Base-by-base conservation (phyloP, 2,113 vertebrate species). In the Enhydra lutris region DNA sequence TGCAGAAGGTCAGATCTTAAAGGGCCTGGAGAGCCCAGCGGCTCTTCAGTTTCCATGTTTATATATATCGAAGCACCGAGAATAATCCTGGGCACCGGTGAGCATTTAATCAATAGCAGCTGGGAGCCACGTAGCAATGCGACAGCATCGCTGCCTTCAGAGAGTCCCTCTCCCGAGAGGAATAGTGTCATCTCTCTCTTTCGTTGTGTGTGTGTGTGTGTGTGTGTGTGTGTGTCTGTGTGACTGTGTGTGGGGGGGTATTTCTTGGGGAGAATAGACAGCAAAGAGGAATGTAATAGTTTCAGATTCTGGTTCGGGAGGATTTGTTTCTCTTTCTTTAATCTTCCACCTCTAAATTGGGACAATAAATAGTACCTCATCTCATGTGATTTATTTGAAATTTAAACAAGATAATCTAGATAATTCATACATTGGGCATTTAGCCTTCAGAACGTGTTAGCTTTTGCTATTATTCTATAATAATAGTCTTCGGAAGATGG, bases 281-380 rank as follows among this genome's bases (percentile, higher is more conserved):
- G 45, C 2, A 71, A 87, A 91, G 47, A 91, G 23, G n/a, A 14
- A 69, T 45, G 10, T 34, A 42, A 42, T 23, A 12, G 7, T n/a
- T 78, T 45, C 81, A 92, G n/a, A 52, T 94, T 96, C 89, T 69
- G 29, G 12, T 71, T 45, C 52, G 23, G 47, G 18, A 29, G 21
- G 21, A 18, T 81, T 88, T 84, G 45, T 89, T 96, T 89, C 29
- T 95, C 29, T 95, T 92, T 83, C 45, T 84, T 88, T 65, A 42
- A 71, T 20, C 61, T 84, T 84, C 18, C 55, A 26, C 18, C 12
- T 93, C 83, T 76, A 83, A 93, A 67, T 26, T 76, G 57, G 26
- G 67, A 12, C 67, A 31, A 55, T 36, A 80, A 87, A 11, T 42
- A 10, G 5, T 79, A 39, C 24, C 39, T 94, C 45, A 65, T 67